phyloP scores from a whole-genome alignment of 2,113 vertebrate species.

The Python bivittatus region DNA sequence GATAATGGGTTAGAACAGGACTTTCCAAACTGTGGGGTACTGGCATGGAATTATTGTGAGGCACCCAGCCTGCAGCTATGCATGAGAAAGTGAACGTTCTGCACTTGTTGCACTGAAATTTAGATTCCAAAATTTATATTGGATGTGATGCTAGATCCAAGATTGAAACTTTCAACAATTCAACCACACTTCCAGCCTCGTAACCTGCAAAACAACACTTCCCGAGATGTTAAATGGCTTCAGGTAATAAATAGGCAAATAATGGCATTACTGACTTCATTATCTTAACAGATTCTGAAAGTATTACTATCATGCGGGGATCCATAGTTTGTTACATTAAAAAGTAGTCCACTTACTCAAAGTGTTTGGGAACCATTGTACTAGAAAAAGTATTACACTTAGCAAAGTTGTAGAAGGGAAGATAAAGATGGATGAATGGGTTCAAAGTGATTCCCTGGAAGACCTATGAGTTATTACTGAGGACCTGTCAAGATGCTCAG shows the following conservation, averaged over 20 bases:
- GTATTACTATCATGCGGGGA: not conserved
- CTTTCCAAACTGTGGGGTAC: not conserved
- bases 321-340: not conserved
- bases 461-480: too few relatives aligned
- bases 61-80: not conserved
- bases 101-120: not conserved
- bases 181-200: not conserved
- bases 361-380: too few relatives aligned
- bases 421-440: too few relatives aligned
- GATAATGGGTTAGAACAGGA: not conserved
- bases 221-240: not conserved
- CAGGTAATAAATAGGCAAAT: not conserved
- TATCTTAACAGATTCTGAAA: not conserved
- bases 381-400: too few relatives aligned
- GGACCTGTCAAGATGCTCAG: too few relatives aligned
- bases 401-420: too few relatives aligned
- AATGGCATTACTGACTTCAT: not conserved
- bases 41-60: not conserved
- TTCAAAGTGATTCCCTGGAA: too few relatives aligned
- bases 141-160: not conserved
- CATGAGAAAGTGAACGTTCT: not conserved
- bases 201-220: not conserved
- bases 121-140: not conserved
- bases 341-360: not conserved
- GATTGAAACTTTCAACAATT: not conserved